phyloP scores from a whole-genome alignment of 2,888 invertebrate species.

The Bugulina stolonifera region DNA sequence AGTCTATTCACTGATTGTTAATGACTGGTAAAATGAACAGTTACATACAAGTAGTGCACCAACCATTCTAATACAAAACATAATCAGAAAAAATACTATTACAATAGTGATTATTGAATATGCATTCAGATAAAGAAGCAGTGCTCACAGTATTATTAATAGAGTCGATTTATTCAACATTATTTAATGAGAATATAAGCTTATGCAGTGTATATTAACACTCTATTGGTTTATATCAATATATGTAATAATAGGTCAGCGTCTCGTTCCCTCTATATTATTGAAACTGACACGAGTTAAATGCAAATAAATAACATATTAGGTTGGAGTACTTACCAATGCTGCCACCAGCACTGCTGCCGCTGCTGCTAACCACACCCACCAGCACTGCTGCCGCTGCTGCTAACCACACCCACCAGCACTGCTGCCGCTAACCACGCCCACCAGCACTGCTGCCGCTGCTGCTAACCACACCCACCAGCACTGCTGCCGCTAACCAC shows the following conservation, averaged over 20 bases:
- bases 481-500: no score
- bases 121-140: not conserved
- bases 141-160: not conserved
- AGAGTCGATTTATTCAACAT: not conserved
- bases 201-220: not conserved
- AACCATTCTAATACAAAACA: not conserved
- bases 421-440: no score
- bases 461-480: no score
- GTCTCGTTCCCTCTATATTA: not conserved
- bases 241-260: not conserved
- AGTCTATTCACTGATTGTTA: conserved; percentile 16
- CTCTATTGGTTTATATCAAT: not conserved
- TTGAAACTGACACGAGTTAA: not conserved
- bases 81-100: not conserved
- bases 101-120: conserved; percentile 11
- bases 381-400: no score
- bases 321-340: no score
- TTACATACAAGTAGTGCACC: not conserved
- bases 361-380: no score
- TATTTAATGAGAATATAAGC: not conserved
- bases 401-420: no score
- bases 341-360: not conserved
- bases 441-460: no score
- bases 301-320: not conserved
- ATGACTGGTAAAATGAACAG: not conserved